Evolutionary conservation across 1,140 invertebrate species (phyloP).

Genomic region (Harlomillsia oculata): DNA sequence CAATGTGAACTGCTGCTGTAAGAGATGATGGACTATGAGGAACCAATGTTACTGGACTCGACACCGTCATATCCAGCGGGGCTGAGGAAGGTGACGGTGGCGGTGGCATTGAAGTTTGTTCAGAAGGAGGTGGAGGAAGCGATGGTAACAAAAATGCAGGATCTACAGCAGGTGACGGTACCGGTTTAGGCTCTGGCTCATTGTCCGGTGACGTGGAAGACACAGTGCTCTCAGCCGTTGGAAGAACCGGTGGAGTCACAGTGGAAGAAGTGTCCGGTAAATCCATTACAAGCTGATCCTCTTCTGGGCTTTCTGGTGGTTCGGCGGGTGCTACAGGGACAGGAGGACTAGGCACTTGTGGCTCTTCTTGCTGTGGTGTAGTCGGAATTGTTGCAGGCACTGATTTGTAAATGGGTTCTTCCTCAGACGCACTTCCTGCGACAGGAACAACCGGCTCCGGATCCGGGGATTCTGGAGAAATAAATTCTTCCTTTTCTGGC

Average conservation of each 20-base stretch:
- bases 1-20: conserved; percentile 54
- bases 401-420: conserved; percentile 48
- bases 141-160: too few species aligned
- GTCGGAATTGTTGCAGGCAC: conserved; percentile 43
- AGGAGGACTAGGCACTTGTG: conserved; percentile 38
- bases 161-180: too few species aligned
- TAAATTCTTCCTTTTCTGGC: conserved; percentile 6
- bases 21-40: conserved; percentile 25
- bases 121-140: neutral
- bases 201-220: too few species aligned
- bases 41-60: neutral
- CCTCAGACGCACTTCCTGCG: too few species aligned
- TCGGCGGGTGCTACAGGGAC: conserved; percentile 22
- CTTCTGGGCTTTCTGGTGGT: conserved; percentile 12
- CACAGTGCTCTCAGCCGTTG: too few species aligned
- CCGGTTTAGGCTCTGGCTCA: too few species aligned
- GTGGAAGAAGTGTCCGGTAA: too few species aligned
- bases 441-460: too few species aligned
- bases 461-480: conserved; percentile 31
- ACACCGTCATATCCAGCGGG: too few species aligned
- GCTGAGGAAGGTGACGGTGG: conserved; percentile 15
- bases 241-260: too few species aligned
- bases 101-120: conserved; percentile 13
- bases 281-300: conserved; percentile 21
- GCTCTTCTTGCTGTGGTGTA: conserved; percentile 44